Evolutionary conservation across 2,888 invertebrate genomes (phyloP), one percentile per base, ranked within the genome.

Genomic region (Plemyria rubiginata): DNA sequence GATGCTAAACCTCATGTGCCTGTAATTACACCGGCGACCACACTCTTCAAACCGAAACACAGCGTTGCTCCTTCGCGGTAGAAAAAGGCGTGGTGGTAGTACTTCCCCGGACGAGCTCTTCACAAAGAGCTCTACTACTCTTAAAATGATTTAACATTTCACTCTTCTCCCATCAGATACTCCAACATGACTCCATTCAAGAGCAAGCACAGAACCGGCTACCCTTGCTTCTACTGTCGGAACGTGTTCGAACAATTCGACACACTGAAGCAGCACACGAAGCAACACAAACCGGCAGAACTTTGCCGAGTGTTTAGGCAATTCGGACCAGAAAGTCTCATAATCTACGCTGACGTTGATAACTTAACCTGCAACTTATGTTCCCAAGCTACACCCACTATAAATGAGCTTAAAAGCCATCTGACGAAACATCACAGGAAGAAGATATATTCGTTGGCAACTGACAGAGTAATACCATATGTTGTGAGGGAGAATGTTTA

Each of bases 161-260:
- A n/a, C n/a, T n/a, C 16, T 46, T 2, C 29, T 22, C 15, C 11
- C 2, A 11, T 0, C 28, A 55, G 55, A 9, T 55, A 77, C 55
- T 89, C 88, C 0, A 90, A 86, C 59, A 79, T 81, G 0, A 85
- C 85, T 0, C 87, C 88, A 0, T 91, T 91, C 67, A 82, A 82
- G 60, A 85, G 87, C 57, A 85, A 84, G 57, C 86, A 80, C 11
- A 63, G 86, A 0, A 69, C 52, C 0, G 90, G 91, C 0, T 86
- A 85, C 67, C 91, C 90, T 0, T 91, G 91, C 55, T 90, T 88
- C 70, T 91, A 85, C 64, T 91, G 91, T 66, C 74, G 85, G 13
- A 77, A 74, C 0, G 65, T 83, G 4, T 87, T 78, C 51, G 85
- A 87, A 7, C 80, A 81, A 11, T 66, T 87, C 0, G 75, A 81